Percentiles rank a stretch among this genome's conserved stretches.
Evolutionary conservation across 2,113 vertebrate species (phyloP).

Genomic region (Mobula hypostoma): DNA sequence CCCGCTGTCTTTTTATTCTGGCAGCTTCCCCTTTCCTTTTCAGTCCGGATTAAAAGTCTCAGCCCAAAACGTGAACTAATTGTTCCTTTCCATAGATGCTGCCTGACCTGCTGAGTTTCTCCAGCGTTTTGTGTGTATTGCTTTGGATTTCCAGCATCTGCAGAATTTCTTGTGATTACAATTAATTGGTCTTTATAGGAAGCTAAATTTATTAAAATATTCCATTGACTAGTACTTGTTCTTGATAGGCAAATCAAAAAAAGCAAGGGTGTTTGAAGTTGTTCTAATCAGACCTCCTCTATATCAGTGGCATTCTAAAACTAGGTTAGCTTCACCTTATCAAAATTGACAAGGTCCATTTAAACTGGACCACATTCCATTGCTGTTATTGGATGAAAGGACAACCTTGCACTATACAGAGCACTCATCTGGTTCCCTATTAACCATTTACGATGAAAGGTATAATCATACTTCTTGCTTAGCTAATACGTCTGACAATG

Average conservation of each 20-base stretch:
- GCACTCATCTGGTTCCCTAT: not conserved
- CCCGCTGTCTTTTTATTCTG: no score
- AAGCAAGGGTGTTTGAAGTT: not conserved
- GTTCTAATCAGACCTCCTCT: not conserved
- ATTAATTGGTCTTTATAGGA: not conserved
- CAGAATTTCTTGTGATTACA: no score
- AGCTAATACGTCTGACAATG: not conserved
- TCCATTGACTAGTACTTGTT: not conserved
- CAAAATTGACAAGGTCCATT: not conserved
- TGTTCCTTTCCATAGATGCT: no score
- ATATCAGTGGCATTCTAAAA: slow-evolving; percentile 4
- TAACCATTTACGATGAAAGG: no score
- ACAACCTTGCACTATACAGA: not conserved
- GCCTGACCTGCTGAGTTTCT: no score
- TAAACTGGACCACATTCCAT: not conserved
- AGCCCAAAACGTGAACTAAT: no score
- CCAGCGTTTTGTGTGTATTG: no score
- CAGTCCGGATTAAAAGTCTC: no score
- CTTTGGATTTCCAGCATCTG: no score
- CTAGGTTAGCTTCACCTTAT: not conserved
- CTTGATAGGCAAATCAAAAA: not conserved
- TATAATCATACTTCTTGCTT: not conserved
- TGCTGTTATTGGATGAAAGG: not conserved
- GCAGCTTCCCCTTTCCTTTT: no score
- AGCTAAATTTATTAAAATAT: not conserved